Percentiles rank a stretch among this genome's conserved stretches.
phyloP scores from a whole-genome alignment of 1,140 invertebrate species.

The Heliothis subflexa region DNA sequence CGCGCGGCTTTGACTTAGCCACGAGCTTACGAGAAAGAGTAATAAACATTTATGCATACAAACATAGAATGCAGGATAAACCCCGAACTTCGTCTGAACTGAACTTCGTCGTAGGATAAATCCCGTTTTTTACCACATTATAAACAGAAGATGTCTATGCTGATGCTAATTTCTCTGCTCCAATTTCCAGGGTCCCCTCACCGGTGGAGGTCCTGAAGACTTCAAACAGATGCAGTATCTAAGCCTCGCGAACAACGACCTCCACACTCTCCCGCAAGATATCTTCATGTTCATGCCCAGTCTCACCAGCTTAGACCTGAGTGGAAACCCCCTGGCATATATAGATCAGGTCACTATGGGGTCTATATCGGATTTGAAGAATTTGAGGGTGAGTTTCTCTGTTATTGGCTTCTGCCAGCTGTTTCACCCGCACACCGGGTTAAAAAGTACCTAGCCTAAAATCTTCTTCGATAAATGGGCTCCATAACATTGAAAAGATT shows the following conservation, averaged over 20 bases:
- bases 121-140: too few relatives aligned
- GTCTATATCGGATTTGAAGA: conserved; percentile 87
- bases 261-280: conserved; percentile 88
- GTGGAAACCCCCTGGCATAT: conserved; percentile 88
- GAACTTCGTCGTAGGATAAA: too few relatives aligned
- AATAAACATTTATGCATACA: not conserved
- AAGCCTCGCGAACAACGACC: conserved; percentile 87
- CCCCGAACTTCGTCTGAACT: too few relatives aligned
- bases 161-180: too few relatives aligned
- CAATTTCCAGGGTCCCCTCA: conserved; percentile 1
- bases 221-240: conserved; percentile 87
- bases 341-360: conserved; percentile 87
- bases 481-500: not conserved
- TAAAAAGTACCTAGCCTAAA: too few relatives aligned
- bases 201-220: not conserved
- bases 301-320: conserved; percentile 88
- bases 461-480: not conserved
- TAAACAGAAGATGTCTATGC: too few relatives aligned
- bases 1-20: too few relatives aligned
- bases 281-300: conserved; percentile 88
- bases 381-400: conserved; percentile 85
- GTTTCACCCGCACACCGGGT: too few relatives aligned
- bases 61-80: too few relatives aligned
- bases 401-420: not conserved
- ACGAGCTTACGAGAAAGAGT: not conserved